A percentile compares a stretch with the other conserved stretches of the same genome.
phyloP scores from a whole-genome alignment of 2,888 invertebrate genomes.

The Laspeyria flexula region DNA sequence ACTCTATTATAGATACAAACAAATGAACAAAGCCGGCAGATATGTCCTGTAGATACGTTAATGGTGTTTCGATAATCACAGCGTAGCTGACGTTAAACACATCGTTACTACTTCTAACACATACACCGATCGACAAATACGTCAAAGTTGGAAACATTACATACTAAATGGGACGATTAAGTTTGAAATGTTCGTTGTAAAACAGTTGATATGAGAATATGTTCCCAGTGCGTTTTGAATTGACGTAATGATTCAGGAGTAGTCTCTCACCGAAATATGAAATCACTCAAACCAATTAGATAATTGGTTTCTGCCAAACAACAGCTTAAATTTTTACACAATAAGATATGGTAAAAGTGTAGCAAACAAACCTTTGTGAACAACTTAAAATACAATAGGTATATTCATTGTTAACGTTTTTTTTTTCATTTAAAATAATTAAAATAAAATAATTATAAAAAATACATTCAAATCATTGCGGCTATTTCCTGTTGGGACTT shows the following conservation, averaged over 20 bases:
- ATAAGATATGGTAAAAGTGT: too few relatives aligned
- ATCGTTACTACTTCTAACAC: conserved; percentile 5
- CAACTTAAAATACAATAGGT: too few relatives aligned
- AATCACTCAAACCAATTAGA: too few relatives aligned
- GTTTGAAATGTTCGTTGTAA: neutral
- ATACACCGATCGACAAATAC: neutral
- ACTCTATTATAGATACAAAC: neutral
- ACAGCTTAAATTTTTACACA: too few relatives aligned
- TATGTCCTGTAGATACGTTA: neutral
- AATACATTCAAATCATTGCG: too few relatives aligned
- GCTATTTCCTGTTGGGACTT: too few relatives aligned
- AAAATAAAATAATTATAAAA: too few relatives aligned
- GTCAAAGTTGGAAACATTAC: conserved; percentile 1
- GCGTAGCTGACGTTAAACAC: conserved; percentile 3
- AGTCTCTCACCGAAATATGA: neutral
- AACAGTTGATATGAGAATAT: neutral
- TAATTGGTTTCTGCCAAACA: too few relatives aligned
- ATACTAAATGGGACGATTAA: conserved; percentile 1
- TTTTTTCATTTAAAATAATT: too few relatives aligned
- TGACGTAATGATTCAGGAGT: neutral
- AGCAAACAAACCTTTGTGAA: too few relatives aligned
- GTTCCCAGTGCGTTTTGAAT: neutral
- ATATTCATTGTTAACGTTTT: too few relatives aligned
- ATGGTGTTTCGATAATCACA: neutral
- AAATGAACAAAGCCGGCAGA: neutral